A percentile compares a stretch with the other conserved stretches of the same genome.
phyloP scores from a whole-genome alignment of 2,797 vertebrate genomes.

The Spinibarbus caldwelli region DNA sequence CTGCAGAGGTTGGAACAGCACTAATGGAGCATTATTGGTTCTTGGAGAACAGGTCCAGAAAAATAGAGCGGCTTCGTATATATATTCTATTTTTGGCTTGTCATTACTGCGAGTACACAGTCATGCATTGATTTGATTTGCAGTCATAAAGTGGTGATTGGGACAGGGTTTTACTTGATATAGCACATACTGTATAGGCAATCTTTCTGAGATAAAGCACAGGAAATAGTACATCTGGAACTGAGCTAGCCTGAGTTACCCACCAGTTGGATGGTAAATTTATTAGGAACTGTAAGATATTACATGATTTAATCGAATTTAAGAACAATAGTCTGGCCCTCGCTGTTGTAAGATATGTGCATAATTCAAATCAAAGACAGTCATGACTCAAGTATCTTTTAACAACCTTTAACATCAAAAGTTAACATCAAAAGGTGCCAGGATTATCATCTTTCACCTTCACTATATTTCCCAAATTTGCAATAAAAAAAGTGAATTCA shows the following conservation, averaged over 20 bases:
- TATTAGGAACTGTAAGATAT: conserved; percentile 16
- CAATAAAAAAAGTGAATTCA: no score
- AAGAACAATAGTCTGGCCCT: neutral
- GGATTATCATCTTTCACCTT: neutral
- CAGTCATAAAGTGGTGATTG: conserved; percentile 18
- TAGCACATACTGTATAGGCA: neutral
- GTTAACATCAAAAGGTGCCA: neutral
- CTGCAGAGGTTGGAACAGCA: neutral
- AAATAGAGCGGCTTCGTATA: neutral
- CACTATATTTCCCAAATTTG: neutral
- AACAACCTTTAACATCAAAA: neutral
- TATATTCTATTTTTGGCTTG: conserved; percentile 7
- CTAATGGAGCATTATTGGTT: conserved; percentile 17
- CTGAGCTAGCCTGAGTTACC: neutral
- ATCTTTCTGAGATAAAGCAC: neutral
- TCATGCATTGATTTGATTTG: conserved; percentile 33
- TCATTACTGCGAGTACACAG: neutral
- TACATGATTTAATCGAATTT: neutral
- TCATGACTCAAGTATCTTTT: neutral
- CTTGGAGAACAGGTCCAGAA: neutral
- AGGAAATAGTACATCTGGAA: conserved; percentile 3
- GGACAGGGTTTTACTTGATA: conserved; percentile 11
- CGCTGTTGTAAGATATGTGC: neutral
- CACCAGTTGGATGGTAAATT: neutral
- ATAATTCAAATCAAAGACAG: neutral